Evolutionary conservation across 2,797 vertebrate species (phyloP).

Genomic region (Sebastes matsubarae): DNA sequence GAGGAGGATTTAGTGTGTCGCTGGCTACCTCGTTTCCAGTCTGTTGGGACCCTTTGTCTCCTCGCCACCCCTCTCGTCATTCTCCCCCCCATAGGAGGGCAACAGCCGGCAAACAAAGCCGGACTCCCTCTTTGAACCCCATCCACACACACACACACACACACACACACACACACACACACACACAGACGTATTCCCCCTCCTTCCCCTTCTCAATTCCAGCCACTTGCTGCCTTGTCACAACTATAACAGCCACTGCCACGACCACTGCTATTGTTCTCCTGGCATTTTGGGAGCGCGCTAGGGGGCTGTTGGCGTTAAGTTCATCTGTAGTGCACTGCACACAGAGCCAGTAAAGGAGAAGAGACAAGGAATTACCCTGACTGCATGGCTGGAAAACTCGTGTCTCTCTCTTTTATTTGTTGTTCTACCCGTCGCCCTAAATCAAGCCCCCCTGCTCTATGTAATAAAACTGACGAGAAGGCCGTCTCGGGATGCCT

Average conservation of each 20-base stretch:
- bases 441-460: constrained; percentile 23
- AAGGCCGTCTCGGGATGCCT: neutral
- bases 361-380: constrained; percentile 32
- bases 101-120: constrained; percentile 53
- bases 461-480: constrained; percentile 40
- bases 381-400: constrained; percentile 22
- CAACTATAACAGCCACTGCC: constrained; percentile 42
- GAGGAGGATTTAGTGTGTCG: constrained; percentile 39
- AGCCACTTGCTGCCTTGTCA: constrained; percentile 55
- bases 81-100: constrained; percentile 16
- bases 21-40: constrained; percentile 44
- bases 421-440: constrained; percentile 40
- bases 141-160: neutral
- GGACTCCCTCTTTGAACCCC: constrained; percentile 36
- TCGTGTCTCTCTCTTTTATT: constrained; percentile 24
- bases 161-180: neutral
- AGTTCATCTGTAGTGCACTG: constrained; percentile 43
- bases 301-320: constrained; percentile 37
- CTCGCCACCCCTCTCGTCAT: constrained; percentile 1
- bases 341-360: constrained; percentile 25
- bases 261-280: constrained; percentile 49
- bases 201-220: constrained; percentile 34
- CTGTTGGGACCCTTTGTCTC: constrained; percentile 66
- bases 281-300: constrained; percentile 25
- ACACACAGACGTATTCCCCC: neutral